Base-by-base conservation (phyloP, 2,888 invertebrate species). In the Noctua janthina region DNA sequence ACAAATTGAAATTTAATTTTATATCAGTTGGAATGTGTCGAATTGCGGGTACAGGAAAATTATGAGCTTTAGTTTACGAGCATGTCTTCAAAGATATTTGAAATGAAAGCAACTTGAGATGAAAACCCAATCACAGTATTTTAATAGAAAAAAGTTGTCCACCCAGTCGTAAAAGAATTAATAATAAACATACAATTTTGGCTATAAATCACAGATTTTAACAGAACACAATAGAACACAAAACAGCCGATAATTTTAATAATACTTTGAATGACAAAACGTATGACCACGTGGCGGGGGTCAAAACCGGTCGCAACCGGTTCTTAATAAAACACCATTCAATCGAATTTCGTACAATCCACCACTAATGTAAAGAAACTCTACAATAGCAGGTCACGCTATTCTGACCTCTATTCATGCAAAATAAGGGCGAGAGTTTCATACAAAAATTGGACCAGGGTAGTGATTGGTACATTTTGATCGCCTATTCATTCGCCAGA, bases 261-360 rank as follows among this genome's bases (percentile, higher is more conserved):
- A 94, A 94, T 93, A 93, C 92, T 91, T 92, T 93, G 91, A 94
- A 94, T 94, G 94, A 96, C 95, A 96, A 95, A 94, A 92, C 92
- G 89, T 74, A 78, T 96, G 96, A 96, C 96, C 97, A 96, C 97
- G 96, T 96, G 96, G 94, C 95, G 84, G 90, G 94, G 94, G 94
- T 93, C 93, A 89, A 88, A 95, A 96, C 96, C 93, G 94, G 96
- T 96, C 89, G 86, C 54, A 94, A 96, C 96, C 95, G 94, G 96
- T 96, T 95, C 92, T 88, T 92, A 95, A 95, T 94, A 95, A 95
- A 95, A 94, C 91, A 92, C 93, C 93, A 96, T 96, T 96, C 95
- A 96, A 95, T 96, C 94, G 94, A 94, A 95, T 94, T 94, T 93
- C 90, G 91, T 92, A 94, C 93, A 93, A 90, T 88, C 84, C 86